Percentiles rank a stretch among this genome's conserved stretches.
phyloP scores from a whole-genome alignment of 53 echinoderm and acorn worm species.

The Paelopatides confundens region DNA sequence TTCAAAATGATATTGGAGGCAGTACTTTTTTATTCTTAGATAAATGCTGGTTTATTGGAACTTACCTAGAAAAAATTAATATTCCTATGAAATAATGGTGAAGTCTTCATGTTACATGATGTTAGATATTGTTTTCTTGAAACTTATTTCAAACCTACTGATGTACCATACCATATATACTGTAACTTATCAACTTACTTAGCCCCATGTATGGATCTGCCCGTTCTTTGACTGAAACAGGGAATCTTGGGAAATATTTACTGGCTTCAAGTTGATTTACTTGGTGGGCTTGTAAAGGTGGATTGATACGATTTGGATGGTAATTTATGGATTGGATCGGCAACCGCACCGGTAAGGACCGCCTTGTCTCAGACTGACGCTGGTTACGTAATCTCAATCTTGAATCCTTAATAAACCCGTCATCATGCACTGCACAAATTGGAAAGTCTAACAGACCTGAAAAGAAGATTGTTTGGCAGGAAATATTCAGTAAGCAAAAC shows the following conservation, averaged over 20 bases:
- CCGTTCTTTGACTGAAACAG: conserved; percentile 79
- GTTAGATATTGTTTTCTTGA: too few species aligned
- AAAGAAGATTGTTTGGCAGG: not conserved
- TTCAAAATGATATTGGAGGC: too few species aligned
- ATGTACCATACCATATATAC: too few species aligned
- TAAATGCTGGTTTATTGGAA: too few species aligned
- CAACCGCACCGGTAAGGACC: conserved; percentile 46
- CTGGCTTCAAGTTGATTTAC: conserved; percentile 73
- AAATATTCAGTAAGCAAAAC: too few species aligned
- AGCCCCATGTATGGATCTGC: conserved; percentile 84
- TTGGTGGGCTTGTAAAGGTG: conserved; percentile 76
- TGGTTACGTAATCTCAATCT: conserved; percentile 56
- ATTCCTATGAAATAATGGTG: too few species aligned
- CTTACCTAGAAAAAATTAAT: too few species aligned
- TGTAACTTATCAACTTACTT: conserved; percentile 76
- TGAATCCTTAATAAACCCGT: conserved; percentile 75
- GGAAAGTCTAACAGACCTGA: conserved; percentile 91
- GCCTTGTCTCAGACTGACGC: conserved; percentile 25
- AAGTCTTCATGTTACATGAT: too few species aligned
- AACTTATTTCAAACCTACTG: too few species aligned
- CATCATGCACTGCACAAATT: conserved; percentile 96
- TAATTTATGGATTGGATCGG: conserved; percentile 88
- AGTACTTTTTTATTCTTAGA: too few species aligned
- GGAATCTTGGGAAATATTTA: conserved; percentile 73
- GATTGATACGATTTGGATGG: conserved; percentile 90